phyloP scores from a whole-genome alignment of 2,888 invertebrate species.

The Mimachlamys varia region DNA sequence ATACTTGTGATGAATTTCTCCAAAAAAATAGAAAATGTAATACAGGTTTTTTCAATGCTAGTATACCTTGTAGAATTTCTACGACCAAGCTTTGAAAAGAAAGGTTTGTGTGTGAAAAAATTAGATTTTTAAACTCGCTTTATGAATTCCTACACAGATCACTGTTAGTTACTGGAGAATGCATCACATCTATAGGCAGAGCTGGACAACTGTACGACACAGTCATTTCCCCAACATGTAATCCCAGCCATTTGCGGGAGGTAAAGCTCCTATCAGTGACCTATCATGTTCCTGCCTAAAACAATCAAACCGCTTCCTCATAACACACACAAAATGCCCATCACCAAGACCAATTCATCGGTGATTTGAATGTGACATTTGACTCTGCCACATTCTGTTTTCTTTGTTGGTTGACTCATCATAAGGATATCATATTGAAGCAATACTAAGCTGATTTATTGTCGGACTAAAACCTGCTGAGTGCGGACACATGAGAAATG shows the following conservation, averaged over 20 bases:
- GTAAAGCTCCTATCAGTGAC: slow-evolving; percentile 31
- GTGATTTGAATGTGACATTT: slow-evolving; percentile 1
- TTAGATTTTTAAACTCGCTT: background rate
- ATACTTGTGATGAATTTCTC: no score
- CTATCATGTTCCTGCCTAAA: slow-evolving; percentile 30
- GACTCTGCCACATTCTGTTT: background rate
- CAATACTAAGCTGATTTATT: background rate
- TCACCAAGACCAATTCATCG: background rate
- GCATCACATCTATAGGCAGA: background rate
- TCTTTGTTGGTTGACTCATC: background rate
- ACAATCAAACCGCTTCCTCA: slow-evolving; percentile 18
- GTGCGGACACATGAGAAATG: background rate
- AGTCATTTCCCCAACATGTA: background rate
- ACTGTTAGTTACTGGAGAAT: background rate
- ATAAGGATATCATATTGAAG: background rate
- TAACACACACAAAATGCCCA: background rate
- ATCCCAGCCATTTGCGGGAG: slow-evolving; percentile 1
- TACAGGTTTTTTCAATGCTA: no score
- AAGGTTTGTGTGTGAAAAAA: background rate
- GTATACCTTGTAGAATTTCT: background rate
- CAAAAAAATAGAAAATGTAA: no score
- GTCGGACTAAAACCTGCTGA: background rate
- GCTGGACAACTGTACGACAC: background rate
- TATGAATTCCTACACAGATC: background rate
- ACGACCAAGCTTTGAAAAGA: background rate